A percentile compares a stretch with the other conserved stretches of the same genome.
These are phyloP conservation scores for Tachuris rubrigastra DNA, from an alignment of 2,113 vertebrate species.

Conservation along the genomic window DNA sequence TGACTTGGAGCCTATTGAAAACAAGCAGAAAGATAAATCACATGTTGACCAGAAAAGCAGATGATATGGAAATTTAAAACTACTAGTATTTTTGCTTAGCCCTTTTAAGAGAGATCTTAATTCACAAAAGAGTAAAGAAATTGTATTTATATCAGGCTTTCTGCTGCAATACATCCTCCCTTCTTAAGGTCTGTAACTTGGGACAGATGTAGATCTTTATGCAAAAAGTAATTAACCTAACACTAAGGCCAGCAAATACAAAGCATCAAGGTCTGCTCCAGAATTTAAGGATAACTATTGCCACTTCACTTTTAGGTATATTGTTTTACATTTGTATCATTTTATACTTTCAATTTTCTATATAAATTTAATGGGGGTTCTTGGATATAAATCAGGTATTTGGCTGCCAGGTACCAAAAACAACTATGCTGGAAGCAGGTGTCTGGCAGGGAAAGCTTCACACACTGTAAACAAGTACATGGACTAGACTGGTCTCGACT, in stretches of 20 bases:
- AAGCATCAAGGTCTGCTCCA: background rate
- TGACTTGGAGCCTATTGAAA: constrained; percentile 89
- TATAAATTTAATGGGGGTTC: background rate
- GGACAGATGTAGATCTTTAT: background rate
- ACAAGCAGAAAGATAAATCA: constrained; percentile 1
- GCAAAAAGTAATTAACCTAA: background rate
- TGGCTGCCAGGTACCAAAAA: background rate
- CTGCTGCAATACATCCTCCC: background rate
- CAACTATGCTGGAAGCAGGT: background rate
- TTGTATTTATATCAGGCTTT: background rate
- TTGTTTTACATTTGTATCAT: background rate
- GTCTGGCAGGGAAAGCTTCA: background rate
- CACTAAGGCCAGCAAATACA: background rate
- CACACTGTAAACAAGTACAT: background rate
- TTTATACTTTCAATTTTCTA: background rate
- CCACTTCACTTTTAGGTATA: background rate
- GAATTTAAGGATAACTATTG: background rate
- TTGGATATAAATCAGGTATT: background rate
- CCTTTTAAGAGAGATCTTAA: background rate
- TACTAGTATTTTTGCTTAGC: background rate
- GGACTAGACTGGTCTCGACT: background rate
- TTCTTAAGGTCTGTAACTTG: background rate
- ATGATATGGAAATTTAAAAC: fast-evolving
- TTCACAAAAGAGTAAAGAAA: background rate
- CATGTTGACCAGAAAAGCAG: background rate